These are phyloP conservation scores for Aculops lycopersici DNA, from an alignment of 1,140 invertebrate species.

Conservation along the genomic window DNA sequence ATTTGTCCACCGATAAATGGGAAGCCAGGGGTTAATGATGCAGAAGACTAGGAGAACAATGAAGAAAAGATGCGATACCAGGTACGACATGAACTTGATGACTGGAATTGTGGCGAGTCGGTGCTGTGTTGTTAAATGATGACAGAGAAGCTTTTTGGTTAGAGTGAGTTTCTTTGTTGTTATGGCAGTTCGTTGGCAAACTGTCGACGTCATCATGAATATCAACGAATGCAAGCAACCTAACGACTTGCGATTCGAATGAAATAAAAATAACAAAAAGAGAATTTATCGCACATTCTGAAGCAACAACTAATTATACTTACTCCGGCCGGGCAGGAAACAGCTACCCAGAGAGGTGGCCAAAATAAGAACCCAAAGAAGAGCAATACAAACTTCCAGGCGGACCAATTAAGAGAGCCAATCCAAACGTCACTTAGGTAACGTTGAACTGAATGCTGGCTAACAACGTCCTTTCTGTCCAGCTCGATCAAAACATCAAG, in stretches of 20 bases:
- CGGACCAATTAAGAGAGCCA: slow-evolving; percentile 71
- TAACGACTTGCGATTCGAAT: too few relatives aligned
- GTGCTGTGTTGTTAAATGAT: too few relatives aligned
- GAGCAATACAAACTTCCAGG: slow-evolving; percentile 66
- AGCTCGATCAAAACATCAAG: slow-evolving; percentile 77
- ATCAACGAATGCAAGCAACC: too few relatives aligned
- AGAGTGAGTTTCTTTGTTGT: too few relatives aligned
- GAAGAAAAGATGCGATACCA: slow-evolving; percentile 87
- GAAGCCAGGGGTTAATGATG: slow-evolving; percentile 46
- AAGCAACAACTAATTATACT: too few relatives aligned
- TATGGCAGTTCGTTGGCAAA: too few relatives aligned
- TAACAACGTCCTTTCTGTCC: slow-evolving; percentile 62
- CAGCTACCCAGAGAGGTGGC: slow-evolving; percentile 77
- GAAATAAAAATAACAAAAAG: too few relatives aligned
- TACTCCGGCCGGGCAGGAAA: slow-evolving; percentile 77
- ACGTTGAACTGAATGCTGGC: slow-evolving; percentile 17
- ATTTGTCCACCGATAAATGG: slow-evolving; percentile 17
- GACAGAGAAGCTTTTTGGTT: too few relatives aligned
- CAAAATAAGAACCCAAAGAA: slow-evolving; percentile 65
- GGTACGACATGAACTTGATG: slow-evolving; percentile 95
- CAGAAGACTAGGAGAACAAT: slow-evolving; percentile 65
- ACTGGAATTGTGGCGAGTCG: slow-evolving; percentile 64
- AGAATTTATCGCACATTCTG: too few relatives aligned
- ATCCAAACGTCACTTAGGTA: slow-evolving; percentile 73
- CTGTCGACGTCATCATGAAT: too few relatives aligned